Evolutionary conservation across 2,797 vertebrate genomes (phyloP), one percentile per base, ranked within the genome.

Genomic region (Taeniopygia guttata): DNA sequence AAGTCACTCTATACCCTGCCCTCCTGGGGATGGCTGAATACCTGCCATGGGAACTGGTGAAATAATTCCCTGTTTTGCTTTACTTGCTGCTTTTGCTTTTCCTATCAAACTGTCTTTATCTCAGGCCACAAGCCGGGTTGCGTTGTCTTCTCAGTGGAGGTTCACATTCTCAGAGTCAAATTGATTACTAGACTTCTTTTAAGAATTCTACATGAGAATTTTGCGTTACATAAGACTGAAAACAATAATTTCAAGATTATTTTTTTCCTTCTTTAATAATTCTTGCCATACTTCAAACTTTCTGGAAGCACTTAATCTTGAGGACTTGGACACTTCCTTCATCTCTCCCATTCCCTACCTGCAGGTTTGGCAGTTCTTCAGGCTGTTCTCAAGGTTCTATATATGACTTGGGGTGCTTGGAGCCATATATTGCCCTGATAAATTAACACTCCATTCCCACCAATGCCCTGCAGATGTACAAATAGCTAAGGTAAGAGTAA

Each of bases 401-500:
- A 11, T 52, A 32, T 26, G 26, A 49, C 45, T 79, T 69, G n/a
- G 5, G 19, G 25, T 56, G 27, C 45, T 91, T 49, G 43, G 43
- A 95, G 73, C 43, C 20, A 38, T 58, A 75, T 69, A 19, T 34
- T 73, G 11, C 54, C 15, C 26, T 5, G 19, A 34, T 18, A 51
- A 0, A 2, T 81, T 78, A 64, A 42, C 62, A 42, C 21, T 84
- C 14, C 27, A 13, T 81, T 78, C 34, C 29, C 29, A 52, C 38
- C 49, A 59, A 36, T 56, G 64, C 34, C 86, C 70, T 22, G 17
- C 18, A 88, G 84, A 76, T 52, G 45, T 46, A 55, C 21, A 75
- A 60, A 92, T 38, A 84, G 27, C 38, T 32, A 46, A 79, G 34
- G 64, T 59, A 68, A 82, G 73, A 86, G 64, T 58, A 78, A 84